A percentile compares a stretch with the other conserved stretches of the same genome.
Conservation (phyloP, 2,113 vertebrate genomes). For the Callipepla squamata region DNA sequence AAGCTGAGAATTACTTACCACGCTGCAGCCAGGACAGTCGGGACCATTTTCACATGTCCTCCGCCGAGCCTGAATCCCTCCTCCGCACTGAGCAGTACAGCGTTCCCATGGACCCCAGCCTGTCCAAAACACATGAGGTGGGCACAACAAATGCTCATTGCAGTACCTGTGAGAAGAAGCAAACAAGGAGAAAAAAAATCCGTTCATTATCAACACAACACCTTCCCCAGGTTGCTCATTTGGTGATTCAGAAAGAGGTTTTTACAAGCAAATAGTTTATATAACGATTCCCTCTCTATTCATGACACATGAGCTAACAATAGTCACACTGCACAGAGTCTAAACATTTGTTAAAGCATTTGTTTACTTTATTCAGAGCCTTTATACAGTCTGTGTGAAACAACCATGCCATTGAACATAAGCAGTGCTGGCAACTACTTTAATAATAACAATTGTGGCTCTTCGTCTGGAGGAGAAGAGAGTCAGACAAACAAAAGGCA, state of each 20-base stretch:
- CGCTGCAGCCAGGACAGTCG: slow-evolving; percentile 90
- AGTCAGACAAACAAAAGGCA: not conserved
- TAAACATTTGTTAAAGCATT: not conserved
- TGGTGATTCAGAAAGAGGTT: not conserved
- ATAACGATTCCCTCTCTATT: not conserved
- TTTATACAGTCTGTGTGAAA: not conserved
- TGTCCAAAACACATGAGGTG: slow-evolving; percentile 94
- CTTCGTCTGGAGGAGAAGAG: not conserved
- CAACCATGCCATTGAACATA: not conserved
- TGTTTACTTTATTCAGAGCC: not conserved
- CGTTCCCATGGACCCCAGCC: slow-evolving; percentile 96
- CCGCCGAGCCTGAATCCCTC: slow-evolving; percentile 92
- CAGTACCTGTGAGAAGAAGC: slow-evolving; percentile 85
- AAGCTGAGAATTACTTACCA: slow-evolving; percentile 77
- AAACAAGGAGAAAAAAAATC: slow-evolving; percentile 29
- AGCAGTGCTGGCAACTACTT: not conserved
- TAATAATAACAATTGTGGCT: not conserved
- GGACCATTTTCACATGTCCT: slow-evolving; percentile 94
- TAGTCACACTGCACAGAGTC: slow-evolving; percentile 6
- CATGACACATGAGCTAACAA: not conserved
- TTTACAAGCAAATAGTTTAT: slow-evolving; percentile 28
- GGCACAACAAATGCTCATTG: slow-evolving; percentile 94
- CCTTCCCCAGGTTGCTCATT: not conserved
- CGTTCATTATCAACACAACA: not conserved
- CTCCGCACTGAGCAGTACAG: slow-evolving; percentile 93